These are phyloP conservation scores for Aphelenchoides fujianensis DNA, from an alignment of 1,140 invertebrate species.

Conservation along the genomic window DNA sequence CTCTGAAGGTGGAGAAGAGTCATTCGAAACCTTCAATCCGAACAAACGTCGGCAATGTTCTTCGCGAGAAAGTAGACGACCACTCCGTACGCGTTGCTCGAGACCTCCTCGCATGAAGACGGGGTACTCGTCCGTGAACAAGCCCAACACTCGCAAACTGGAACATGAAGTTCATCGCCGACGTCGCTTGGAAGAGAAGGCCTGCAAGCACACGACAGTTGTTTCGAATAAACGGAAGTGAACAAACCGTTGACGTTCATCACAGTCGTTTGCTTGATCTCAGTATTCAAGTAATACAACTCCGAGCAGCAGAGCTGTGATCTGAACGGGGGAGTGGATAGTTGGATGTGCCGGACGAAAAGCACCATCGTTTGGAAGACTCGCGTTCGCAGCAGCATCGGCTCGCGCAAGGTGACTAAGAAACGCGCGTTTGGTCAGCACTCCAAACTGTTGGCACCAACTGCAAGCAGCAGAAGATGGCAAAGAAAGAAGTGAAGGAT, in stretches of 20 bases:
- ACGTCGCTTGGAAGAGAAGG: conserved; percentile 75
- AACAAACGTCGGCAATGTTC: conserved; percentile 62
- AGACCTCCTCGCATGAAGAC: conserved; percentile 76
- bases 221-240: conserved; percentile 86
- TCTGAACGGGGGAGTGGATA: no score
- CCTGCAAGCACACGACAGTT: conserved; percentile 64
- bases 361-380: conserved; percentile 71
- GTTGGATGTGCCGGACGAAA: no score
- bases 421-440: conserved; percentile 85
- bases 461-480: no score
- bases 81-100: conserved; percentile 84
- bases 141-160: conserved; percentile 67
- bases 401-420: conserved; percentile 80
- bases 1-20: conserved; percentile 55
- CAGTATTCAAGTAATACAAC: conserved; percentile 82
- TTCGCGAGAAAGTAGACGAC: conserved; percentile 90
- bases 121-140: conserved; percentile 68
- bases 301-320: conserved; percentile 68
- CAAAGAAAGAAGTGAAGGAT: no score
- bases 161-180: conserved; percentile 67
- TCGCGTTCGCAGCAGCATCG: conserved; percentile 80
- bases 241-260: conserved; percentile 92
- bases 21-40: conserved; percentile 3
- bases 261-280: conserved; percentile 78
- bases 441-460: conserved; percentile 82